These are phyloP conservation scores for Drosophila suboccidentalis DNA, from an alignment of 2,888 invertebrate genomes.

Conservation along the genomic window DNA sequence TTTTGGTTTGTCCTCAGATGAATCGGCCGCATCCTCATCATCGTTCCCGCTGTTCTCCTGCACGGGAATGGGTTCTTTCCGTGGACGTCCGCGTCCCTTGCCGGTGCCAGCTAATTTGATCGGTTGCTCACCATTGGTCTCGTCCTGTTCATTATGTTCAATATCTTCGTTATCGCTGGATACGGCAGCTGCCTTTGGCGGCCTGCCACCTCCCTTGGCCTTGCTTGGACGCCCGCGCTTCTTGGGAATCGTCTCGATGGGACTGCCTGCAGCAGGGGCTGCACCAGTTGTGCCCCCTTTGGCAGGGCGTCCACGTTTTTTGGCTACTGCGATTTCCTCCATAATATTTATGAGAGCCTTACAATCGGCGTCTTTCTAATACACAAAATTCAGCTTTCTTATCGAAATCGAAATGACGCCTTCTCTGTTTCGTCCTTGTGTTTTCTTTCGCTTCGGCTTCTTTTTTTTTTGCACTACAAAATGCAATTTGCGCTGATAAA, in stretches of 20 bases:
- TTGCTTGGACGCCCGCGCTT: constrained; percentile 80
- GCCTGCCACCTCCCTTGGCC: constrained; percentile 67
- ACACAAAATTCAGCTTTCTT: background rate
- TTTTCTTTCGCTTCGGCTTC: background rate
- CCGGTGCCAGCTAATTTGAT: background rate
- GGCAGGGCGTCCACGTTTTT: constrained; percentile 66
- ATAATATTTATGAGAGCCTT: constrained; percentile 22
- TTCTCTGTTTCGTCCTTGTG: constrained; percentile 3
- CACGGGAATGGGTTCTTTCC: constrained; percentile 38
- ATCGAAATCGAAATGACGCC: constrained; percentile 3
- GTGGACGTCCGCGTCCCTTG: constrained; percentile 79
- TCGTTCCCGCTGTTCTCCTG: constrained; percentile 31
- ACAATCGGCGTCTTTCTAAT: constrained; percentile 1
- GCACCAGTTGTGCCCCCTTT: constrained; percentile 26
- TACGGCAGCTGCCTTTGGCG: constrained; percentile 40
- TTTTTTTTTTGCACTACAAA: background rate
- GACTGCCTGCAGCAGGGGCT: constrained; percentile 26
- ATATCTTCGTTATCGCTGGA: constrained; percentile 40
- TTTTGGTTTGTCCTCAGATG: constrained; percentile 24
- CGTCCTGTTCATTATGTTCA: constrained; percentile 52
- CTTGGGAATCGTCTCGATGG: constrained; percentile 62
- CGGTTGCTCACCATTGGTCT: constrained; percentile 25
- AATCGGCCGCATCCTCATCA: constrained; percentile 30
- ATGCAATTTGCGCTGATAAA: background rate
- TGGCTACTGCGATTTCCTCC: constrained; percentile 52